phyloP scores from a whole-genome alignment of 2,113 vertebrate species.

The Lophochroa leadbeateri region DNA sequence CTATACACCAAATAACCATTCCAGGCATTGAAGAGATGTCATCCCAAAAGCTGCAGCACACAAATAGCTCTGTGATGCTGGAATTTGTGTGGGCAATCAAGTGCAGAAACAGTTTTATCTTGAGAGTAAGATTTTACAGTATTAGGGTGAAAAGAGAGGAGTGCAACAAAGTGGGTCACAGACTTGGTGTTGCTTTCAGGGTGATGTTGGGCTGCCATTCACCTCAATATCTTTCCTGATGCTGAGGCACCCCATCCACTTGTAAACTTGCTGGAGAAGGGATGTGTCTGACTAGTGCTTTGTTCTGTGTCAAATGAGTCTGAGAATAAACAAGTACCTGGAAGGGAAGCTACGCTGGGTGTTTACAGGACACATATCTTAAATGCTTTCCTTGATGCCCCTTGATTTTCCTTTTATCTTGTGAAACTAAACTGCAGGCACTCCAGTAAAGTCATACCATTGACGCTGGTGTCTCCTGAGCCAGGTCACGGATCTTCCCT shows the following conservation, averaged over 20 bases:
- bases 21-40: neutral
- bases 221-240: rapidly evolving
- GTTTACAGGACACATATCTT: neutral
- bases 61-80: neutral
- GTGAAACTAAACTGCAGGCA: rapidly evolving
- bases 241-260: neutral
- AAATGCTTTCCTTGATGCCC: neutral
- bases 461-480: neutral
- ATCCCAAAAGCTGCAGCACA: neutral
- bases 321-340: neutral
- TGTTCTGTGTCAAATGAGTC: neutral
- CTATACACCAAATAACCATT: neutral
- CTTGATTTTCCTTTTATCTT: neutral
- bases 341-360: neutral
- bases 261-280: neutral
- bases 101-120: neutral
- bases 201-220: neutral
- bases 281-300: neutral
- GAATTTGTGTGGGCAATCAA: neutral
- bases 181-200: neutral
- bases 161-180: neutral
- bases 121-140: neutral
- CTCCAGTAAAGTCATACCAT: neutral
- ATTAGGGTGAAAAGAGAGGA: neutral
- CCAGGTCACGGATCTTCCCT: neutral